A percentile compares a stretch with the other conserved stretches of the same genome.
Evolutionary conservation across 2,888 invertebrate genomes (phyloP).

Genomic region (Drosophila mulleri): DNA sequence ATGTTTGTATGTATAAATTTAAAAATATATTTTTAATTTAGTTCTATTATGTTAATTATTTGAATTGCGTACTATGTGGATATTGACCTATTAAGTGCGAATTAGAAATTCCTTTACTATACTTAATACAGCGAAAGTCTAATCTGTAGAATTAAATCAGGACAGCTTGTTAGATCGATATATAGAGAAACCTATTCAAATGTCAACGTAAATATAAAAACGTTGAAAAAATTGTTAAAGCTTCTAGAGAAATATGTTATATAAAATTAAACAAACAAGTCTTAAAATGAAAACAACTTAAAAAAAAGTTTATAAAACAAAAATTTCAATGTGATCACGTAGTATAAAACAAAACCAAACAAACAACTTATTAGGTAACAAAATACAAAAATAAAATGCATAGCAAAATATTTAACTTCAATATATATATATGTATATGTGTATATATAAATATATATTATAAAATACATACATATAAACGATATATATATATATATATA

Average conservation of each 20-base stretch:
- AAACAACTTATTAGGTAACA: slow-evolving; percentile 54
- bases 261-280: slow-evolving; percentile 39
- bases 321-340: slow-evolving; percentile 79
- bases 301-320: slow-evolving; percentile 74
- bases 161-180: slow-evolving; percentile 31
- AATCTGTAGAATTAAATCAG: slow-evolving; percentile 24
- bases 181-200: slow-evolving; percentile 13
- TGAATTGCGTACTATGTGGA: slow-evolving; percentile 28
- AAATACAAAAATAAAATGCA: slow-evolving; percentile 56
- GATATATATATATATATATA: not conserved
- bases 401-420: slow-evolving; percentile 60
- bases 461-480: not conserved
- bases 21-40: too few relatives aligned
- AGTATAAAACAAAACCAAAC: slow-evolving; percentile 55
- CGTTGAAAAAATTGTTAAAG: slow-evolving; percentile 66
- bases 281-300: slow-evolving; percentile 50
- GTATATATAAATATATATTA: not conserved
- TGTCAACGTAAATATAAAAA: slow-evolving; percentile 40
- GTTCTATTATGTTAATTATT: too few relatives aligned
- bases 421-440: slow-evolving; percentile 1
- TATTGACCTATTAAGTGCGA: slow-evolving; percentile 40
- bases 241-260: slow-evolving; percentile 62
- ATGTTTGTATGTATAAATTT: too few relatives aligned
- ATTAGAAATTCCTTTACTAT: not conserved
- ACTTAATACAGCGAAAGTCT: slow-evolving; percentile 15